Evolutionary conservation across 2,113 vertebrate species (phyloP).

Genomic region (Laterallus jamaicensis): DNA sequence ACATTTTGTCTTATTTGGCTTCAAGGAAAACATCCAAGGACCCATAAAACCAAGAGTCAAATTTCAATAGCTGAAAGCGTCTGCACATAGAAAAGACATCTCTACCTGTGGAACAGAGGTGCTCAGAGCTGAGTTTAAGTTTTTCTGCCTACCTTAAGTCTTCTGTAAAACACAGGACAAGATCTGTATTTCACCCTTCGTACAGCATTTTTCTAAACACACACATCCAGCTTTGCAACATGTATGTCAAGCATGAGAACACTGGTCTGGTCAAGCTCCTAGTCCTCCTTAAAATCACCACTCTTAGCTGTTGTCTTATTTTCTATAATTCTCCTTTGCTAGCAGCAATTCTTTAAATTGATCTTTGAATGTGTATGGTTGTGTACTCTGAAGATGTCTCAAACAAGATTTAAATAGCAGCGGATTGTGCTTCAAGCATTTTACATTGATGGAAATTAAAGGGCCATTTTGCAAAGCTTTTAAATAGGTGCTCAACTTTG

Average conservation of each 20-base stretch:
- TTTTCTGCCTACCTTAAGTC: neutral
- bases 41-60: neutral
- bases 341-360: neutral
- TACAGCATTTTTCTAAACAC: neutral
- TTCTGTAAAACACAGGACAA: neutral
- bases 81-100: neutral
- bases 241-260: neutral
- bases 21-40: neutral
- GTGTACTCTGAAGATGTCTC: neutral
- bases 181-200: neutral
- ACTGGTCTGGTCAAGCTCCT: neutral
- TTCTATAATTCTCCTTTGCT: neutral
- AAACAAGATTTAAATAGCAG: neutral
- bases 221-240: neutral
- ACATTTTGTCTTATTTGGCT: neutral
- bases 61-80: neutral
- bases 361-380: neutral
- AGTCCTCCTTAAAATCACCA: neutral
- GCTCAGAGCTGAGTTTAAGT: neutral
- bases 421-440: slow-evolving; percentile 1
- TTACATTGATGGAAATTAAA: neutral
- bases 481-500: neutral
- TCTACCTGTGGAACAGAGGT: neutral
- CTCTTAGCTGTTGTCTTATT: neutral
- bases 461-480: slow-evolving; percentile 1